Conservation (phyloP, 2,888 invertebrate genomes). For the Meiosimyza platycephala region DNA sequence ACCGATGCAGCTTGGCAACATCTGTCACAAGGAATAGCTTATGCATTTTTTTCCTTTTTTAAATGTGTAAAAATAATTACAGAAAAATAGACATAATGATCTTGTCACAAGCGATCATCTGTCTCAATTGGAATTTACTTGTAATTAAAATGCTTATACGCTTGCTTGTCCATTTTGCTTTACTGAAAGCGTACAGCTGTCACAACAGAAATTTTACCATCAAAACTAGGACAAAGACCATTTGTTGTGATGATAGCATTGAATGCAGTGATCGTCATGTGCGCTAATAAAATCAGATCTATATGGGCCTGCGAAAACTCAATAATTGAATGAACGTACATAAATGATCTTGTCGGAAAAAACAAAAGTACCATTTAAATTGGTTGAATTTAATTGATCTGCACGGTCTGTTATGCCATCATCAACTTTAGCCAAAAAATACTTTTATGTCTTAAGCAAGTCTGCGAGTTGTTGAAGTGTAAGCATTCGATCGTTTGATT, state of each 20-base stretch:
- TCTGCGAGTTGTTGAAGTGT: too few species aligned
- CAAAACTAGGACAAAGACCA: constrained; percentile 14
- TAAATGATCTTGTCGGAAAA: constrained; percentile 1
- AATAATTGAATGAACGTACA: background rate
- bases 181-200: background rate
- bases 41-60: too few species aligned
- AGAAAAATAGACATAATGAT: constrained; percentile 6
- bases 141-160: background rate
- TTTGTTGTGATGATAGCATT: background rate
- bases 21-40: too few species aligned
- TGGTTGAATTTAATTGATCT: background rate
- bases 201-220: background rate
- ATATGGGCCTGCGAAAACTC: too few species aligned
- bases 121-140: too few species aligned
- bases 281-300: background rate
- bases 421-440: too few species aligned
- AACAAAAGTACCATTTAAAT: background rate
- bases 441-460: too few species aligned
- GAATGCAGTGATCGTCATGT: too few species aligned
- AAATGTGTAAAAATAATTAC: too few species aligned
- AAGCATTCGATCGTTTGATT: background rate
- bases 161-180: background rate
- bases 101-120: constrained; percentile 14
- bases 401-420: too few species aligned
- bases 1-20: too few species aligned